phyloP scores from a whole-genome alignment of 2,113 vertebrate genomes.

The Leptocoma aspasia region DNA sequence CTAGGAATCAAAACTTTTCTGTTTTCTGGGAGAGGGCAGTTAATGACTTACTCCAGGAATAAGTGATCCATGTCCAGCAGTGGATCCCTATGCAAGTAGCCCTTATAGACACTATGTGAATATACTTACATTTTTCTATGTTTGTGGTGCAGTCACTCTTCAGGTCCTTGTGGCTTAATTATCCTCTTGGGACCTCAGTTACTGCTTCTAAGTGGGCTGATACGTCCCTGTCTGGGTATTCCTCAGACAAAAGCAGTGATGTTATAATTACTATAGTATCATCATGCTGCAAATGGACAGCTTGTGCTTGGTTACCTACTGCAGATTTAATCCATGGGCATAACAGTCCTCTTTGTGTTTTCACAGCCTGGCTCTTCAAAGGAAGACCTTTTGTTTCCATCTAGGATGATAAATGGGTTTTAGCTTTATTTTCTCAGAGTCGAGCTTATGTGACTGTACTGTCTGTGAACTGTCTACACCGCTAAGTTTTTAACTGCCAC shows the following conservation, averaged over 20 bases:
- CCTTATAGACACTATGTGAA: not conserved
- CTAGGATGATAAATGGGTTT: conserved; percentile 34
- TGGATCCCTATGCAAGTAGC: not conserved
- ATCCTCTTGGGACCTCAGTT: not conserved
- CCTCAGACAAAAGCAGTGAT: not conserved
- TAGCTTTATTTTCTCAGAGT: conserved; percentile 48
- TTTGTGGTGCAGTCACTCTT: not conserved
- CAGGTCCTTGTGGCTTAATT: not conserved
- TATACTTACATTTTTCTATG: not conserved
- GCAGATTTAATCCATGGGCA: not conserved
- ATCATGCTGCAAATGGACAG: not conserved
- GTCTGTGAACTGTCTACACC: conserved; percentile 34
- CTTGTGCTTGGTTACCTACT: not conserved
- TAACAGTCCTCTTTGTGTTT: not conserved
- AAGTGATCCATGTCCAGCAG: not conserved
- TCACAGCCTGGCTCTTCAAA: conserved; percentile 23
- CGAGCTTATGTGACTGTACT: conserved; percentile 36
- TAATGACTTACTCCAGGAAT: not conserved
- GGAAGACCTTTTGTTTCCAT: conserved; percentile 24
- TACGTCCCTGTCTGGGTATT: not conserved
- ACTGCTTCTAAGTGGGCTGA: not conserved
- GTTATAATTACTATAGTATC: not conserved
- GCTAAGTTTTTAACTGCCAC: conserved; percentile 40
- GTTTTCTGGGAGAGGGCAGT: not conserved
- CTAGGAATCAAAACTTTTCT: not conserved